These are phyloP conservation scores for Eulemur rufifrons DNA, from an alignment of 2,113 vertebrate genomes.

Conservation along the genomic window DNA sequence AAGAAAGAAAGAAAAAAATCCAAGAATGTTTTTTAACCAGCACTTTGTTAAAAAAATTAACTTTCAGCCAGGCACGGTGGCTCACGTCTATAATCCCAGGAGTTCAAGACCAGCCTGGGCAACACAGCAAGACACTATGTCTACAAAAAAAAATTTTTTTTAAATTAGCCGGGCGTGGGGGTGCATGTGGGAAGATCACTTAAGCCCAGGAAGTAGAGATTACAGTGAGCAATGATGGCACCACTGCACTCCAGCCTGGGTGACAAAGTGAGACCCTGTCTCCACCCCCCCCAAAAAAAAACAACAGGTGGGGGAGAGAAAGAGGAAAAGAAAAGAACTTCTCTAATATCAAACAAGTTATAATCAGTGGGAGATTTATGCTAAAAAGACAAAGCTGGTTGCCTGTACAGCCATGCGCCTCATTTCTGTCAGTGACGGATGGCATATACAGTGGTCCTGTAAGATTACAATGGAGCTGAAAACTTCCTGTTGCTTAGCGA, in stretches of 20 bases:
- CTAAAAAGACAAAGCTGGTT: background rate
- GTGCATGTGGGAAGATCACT: background rate
- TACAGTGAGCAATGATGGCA: background rate
- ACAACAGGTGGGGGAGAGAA: background rate
- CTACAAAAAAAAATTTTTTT: background rate
- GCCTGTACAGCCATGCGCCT: background rate
- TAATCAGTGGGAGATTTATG: background rate
- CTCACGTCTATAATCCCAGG: background rate
- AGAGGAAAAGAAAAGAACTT: background rate
- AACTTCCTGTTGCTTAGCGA: background rate
- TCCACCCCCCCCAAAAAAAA: background rate
- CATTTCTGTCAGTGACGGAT: background rate
- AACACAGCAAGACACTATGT: background rate
- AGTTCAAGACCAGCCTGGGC: background rate
- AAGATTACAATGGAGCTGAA: background rate
- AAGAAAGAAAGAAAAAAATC: background rate
- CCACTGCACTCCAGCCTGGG: background rate
- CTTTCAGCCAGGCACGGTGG: background rate
- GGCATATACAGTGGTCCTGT: background rate
- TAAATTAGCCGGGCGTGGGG: background rate
- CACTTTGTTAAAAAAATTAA: background rate
- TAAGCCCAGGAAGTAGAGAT: background rate
- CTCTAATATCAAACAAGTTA: background rate
- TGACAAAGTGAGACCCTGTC: background rate
- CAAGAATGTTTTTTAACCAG: background rate